Percentiles rank a stretch among this genome's conserved stretches.
Evolutionary conservation across 1,140 invertebrate species (phyloP).

Genomic region (Trissolcus basalis): DNA sequence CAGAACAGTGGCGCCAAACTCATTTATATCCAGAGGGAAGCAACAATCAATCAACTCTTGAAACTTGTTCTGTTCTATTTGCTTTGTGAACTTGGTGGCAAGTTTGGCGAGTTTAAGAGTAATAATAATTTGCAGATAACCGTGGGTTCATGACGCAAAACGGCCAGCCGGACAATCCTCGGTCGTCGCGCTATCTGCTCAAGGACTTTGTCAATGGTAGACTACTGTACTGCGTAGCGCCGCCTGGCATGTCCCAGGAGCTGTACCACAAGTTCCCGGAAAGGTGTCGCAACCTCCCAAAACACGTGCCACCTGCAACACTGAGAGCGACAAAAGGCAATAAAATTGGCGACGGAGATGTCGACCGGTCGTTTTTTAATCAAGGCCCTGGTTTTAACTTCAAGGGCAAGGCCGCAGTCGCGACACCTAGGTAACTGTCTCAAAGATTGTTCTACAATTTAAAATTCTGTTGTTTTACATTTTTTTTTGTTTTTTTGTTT

Average conservation of each 20-base stretch:
- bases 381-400: constrained; percentile 70
- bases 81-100: too few species aligned
- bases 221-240: constrained; percentile 89
- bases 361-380: constrained; percentile 80
- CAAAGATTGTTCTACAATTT: background rate
- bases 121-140: constrained; percentile 80
- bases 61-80: too few species aligned
- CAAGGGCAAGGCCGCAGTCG: constrained; percentile 66
- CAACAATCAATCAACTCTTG: too few species aligned
- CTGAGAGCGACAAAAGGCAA: constrained; percentile 77
- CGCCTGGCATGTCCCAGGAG: constrained; percentile 83
- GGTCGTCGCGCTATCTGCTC: constrained; percentile 90
- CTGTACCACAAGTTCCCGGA: constrained; percentile 81
- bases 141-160: constrained; percentile 97
- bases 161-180: constrained; percentile 93
- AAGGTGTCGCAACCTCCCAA: constrained; percentile 65
- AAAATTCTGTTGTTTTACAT: too few species aligned
- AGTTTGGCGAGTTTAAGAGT: constrained; percentile 2
- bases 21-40: constrained; percentile 13
- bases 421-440: background rate
- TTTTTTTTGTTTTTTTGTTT: too few species aligned
- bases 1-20: constrained; percentile 40
- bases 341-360: background rate
- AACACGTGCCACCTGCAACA: constrained; percentile 75
- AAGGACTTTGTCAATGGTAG: constrained; percentile 96